Evolutionary conservation across 2,888 invertebrate genomes (phyloP).

Genomic region (Tenthredo scrophulariae): DNA sequence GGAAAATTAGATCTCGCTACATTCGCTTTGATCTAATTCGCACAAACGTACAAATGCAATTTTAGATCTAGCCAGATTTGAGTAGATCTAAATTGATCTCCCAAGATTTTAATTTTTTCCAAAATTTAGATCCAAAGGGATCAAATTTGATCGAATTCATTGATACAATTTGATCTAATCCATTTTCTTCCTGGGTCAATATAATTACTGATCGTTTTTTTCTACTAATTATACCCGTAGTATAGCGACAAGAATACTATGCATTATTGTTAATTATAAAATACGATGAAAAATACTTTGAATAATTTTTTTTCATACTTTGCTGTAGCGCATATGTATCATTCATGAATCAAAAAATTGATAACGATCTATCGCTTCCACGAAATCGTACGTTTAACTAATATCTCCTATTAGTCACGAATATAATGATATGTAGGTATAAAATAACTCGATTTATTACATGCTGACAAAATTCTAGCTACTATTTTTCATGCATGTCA

Average conservation of each 20-base stretch:
- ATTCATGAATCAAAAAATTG: background rate
- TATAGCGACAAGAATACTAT: background rate
- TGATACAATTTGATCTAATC: too few species aligned
- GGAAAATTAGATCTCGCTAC: too few species aligned
- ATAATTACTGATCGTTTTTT: background rate
- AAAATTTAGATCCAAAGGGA: too few species aligned
- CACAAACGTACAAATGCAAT: too few species aligned
- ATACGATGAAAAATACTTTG: background rate
- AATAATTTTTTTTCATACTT: background rate
- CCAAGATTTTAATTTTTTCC: too few species aligned
- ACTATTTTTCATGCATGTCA: background rate
- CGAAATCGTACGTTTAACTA: background rate
- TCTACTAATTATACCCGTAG: background rate
- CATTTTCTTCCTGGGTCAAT: too few species aligned
- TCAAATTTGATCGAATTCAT: too few species aligned
- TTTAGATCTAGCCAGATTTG: too few species aligned
- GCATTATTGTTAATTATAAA: background rate
- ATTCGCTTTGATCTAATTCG: too few species aligned
- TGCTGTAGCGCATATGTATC: background rate
- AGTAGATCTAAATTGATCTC: too few species aligned
- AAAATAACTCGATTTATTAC: background rate
- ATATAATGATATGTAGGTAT: background rate
- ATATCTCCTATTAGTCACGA: background rate
- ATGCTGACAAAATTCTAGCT: background rate
- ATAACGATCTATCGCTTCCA: background rate